Conservation (phyloP, 2,113 vertebrate genomes). For the Choloepus hoffmanni region DNA sequence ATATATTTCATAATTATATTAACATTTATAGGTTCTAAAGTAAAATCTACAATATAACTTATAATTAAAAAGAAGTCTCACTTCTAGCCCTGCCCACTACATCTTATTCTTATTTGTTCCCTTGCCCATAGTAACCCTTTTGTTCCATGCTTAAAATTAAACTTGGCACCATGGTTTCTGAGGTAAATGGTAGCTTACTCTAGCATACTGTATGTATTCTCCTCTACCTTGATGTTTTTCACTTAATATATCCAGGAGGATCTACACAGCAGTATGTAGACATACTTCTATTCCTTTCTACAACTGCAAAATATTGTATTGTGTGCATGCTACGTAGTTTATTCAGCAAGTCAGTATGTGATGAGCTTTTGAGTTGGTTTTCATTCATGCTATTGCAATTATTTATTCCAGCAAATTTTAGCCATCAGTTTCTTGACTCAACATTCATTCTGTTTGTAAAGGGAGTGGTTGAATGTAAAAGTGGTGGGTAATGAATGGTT, state of each 20-base stretch:
- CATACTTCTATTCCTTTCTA: background rate
- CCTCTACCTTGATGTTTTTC: background rate
- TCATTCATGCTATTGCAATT: background rate
- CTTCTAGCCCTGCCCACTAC: background rate
- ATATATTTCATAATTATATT: background rate
- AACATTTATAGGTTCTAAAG: background rate
- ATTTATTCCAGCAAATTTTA: background rate
- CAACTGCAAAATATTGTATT: background rate
- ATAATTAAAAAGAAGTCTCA: slow-evolving; percentile 32
- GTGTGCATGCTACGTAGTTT: background rate
- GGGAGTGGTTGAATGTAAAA: background rate
- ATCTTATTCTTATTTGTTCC: background rate
- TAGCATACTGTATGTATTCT: background rate
- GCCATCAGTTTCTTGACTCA: background rate
- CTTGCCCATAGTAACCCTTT: background rate
- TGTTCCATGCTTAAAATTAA: background rate
- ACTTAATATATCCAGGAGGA: background rate
- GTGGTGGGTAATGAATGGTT: background rate
- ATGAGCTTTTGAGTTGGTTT: background rate
- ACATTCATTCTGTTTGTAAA: background rate
- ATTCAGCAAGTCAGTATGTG: background rate
- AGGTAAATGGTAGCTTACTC: background rate
- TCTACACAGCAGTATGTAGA: background rate
- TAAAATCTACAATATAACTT: background rate
- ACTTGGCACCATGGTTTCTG: background rate